Evolutionary conservation across 2,113 vertebrate genomes (phyloP), one percentile per base, ranked within the genome.

Genomic region (Salvelinus fontinalis): DNA sequence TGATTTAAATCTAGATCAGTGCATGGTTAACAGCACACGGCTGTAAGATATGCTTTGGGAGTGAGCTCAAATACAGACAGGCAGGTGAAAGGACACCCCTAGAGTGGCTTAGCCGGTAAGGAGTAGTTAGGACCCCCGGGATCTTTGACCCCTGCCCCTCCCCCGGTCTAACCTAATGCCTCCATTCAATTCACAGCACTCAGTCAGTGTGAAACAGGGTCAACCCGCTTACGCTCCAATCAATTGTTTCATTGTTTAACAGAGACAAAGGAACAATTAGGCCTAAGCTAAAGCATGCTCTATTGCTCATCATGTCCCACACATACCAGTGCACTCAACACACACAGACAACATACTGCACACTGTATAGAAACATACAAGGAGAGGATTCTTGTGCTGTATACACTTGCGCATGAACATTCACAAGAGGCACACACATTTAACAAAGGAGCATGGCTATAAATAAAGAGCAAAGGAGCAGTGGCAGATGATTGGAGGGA

Each of bases 381-480:
- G 51, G 16, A 54, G 51, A 5, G 51, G 51, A 54, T 54, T 18
- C 51, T 4, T 26, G 65, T 27, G 12, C 9, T 29, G 12, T 31
- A 24, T 29, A 13, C 39, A 49, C 14, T 14, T 27, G 20, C 62
- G 59, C 60, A 34, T 29, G 59, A 67, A 68, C 29, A 59, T 60
- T 44, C 67, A 71, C 54, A 71, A 78, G 39, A 86, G 72, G 80
- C 73, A 76, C 70, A 73, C 74, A 74, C 44, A 81, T 74, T 74
- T 59, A 8, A 62, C 64, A 60, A 13, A 77, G 73, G 67, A 86
- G 78, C 70, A 66, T 7, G 68, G 81, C 82, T 89, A 89, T 92
- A 90, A 91, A 92, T 92, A 90, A 92, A 91, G 76, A 89, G 81
- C 86, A 75, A 77, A 68, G 84, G 87, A 88, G 88, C 81, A 72